A percentile compares a stretch with the other conserved stretches of the same genome.
Conservation (phyloP, 2,888 invertebrate genomes). For the Apantesis nais region DNA sequence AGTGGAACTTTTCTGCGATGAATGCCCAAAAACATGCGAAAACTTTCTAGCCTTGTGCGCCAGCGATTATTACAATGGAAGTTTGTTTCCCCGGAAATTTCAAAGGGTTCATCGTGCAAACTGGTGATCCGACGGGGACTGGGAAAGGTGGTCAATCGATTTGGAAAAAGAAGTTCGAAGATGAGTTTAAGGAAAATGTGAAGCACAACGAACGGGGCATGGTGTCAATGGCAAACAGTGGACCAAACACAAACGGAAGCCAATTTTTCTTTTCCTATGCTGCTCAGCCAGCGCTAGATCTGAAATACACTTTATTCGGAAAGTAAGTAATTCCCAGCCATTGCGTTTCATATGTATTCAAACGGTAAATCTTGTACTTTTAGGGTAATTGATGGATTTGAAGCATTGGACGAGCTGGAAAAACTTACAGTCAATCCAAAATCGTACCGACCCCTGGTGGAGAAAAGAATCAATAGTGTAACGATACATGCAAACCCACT, state of each 20-base stretch:
- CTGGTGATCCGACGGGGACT: constrained; percentile 94
- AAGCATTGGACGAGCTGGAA: constrained; percentile 97
- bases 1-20: constrained; percentile 97
- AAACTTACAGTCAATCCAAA: constrained; percentile 97
- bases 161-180: constrained; percentile 98
- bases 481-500: constrained; percentile 99
- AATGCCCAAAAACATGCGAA: constrained; percentile 97
- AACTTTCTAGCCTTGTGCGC: constrained; percentile 99
- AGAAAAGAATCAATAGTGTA: constrained; percentile 93
- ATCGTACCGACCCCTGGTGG: constrained; percentile 94
- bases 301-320: constrained; percentile 98
- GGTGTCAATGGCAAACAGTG: constrained; percentile 99
- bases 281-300: constrained; percentile 97
- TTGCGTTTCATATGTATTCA: no score
- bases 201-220: constrained; percentile 95
- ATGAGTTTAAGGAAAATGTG: constrained; percentile 96
- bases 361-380: no score
- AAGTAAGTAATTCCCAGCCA: no score
- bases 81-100: constrained; percentile 97
- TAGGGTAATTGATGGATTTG: constrained; percentile 98
- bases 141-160: constrained; percentile 99
- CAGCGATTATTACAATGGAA: constrained; percentile 97
- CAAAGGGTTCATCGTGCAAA: constrained; percentile 95
- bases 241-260: constrained; percentile 98
- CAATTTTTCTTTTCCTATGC: constrained; percentile 99